Conservation (phyloP, 2,888 invertebrate genomes). For the Laothoe populi region DNA sequence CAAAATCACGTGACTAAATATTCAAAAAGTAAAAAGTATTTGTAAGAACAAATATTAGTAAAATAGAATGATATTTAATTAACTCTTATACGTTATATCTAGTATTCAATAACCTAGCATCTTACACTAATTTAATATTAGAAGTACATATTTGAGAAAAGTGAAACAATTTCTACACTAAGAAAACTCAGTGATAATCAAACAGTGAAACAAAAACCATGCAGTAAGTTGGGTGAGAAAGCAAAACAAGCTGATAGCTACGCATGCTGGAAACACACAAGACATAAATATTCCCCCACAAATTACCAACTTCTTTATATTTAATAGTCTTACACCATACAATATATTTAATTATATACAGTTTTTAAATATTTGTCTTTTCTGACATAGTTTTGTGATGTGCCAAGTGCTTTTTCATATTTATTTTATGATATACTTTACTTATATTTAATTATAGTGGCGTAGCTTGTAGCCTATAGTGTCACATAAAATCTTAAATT, state of each 20-base stretch:
- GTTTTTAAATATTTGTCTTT: not conserved
- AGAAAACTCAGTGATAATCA: conserved; percentile 19
- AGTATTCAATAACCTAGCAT: not conserved
- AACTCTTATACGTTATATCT: not conserved
- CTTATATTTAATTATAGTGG: conserved; percentile 35
- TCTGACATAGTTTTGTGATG: conserved; percentile 5
- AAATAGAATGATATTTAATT: too few species aligned
- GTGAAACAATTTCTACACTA: conserved; percentile 14
- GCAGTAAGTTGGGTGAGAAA: conserved; percentile 38
- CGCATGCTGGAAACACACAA: conserved; percentile 33
- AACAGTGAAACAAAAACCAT: conserved; percentile 33
- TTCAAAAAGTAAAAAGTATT: too few species aligned
- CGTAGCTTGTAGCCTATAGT: conserved; percentile 38
- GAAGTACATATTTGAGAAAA: not conserved
- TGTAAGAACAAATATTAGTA: too few species aligned
- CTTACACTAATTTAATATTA: conserved; percentile 5
- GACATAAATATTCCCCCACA: conserved; percentile 17
- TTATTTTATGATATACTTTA: conserved; percentile 1
- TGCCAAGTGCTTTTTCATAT: conserved; percentile 24
- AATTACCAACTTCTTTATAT: not conserved
- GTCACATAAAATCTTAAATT: conserved; percentile 26
- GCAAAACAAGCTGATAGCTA: conserved; percentile 43
- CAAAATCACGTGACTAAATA: too few species aligned
- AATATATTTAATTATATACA: not conserved
- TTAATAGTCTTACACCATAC: not conserved